Evolutionary conservation across 2,797 vertebrate species (phyloP).

Genomic region (Pipistrellus nathusii): DNA sequence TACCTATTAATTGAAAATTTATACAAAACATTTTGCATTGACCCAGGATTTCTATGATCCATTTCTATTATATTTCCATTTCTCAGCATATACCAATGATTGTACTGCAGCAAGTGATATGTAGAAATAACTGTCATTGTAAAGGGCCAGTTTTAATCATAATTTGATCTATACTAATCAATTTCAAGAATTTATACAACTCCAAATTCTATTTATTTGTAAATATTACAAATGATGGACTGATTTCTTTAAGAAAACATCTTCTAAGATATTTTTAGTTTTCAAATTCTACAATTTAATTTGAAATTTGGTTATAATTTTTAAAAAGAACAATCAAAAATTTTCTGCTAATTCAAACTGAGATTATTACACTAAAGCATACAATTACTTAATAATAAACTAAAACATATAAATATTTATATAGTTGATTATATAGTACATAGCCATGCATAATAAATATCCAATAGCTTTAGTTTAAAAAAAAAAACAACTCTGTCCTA

Average conservation of each 20-base stretch:
- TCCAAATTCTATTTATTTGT: slow-evolving; percentile 3
- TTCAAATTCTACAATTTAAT: slow-evolving; percentile 18
- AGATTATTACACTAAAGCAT: not conserved
- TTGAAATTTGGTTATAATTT: not conserved
- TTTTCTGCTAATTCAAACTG: not conserved
- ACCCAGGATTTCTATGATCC: not conserved
- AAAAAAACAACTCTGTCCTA: not conserved
- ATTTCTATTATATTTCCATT: not conserved
- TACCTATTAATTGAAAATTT: not conserved
- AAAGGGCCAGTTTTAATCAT: not conserved
- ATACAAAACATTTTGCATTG: slow-evolving; percentile 7
- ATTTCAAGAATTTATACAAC: not conserved
- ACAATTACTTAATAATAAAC: not conserved
- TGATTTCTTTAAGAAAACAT: not conserved
- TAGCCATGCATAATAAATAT: not conserved
- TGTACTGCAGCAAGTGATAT: not conserved
- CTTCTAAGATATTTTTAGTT: not conserved
- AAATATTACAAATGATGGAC: not conserved
- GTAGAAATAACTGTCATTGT: slow-evolving; percentile 9
- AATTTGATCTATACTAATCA: not conserved
- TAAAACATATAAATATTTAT: slow-evolving; percentile 4
- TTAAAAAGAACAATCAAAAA: not conserved
- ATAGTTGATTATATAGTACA: not conserved
- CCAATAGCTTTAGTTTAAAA: not conserved
- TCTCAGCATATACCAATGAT: not conserved